Conservation (phyloP, 2,888 invertebrate genomes). For the Drosophila tripunctata region DNA sequence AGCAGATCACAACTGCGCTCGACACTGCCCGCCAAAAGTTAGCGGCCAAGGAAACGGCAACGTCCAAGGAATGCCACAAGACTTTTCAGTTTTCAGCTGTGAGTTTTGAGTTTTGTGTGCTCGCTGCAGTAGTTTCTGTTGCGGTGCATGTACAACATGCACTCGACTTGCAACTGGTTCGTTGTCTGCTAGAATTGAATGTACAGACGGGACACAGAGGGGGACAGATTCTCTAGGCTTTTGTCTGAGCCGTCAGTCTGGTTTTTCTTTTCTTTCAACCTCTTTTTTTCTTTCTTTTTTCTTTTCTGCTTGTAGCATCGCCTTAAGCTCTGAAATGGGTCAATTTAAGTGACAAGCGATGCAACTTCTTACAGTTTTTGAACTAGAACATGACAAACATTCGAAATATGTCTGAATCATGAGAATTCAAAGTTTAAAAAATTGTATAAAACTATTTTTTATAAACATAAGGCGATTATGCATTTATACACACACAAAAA, state of each 20-base stretch:
- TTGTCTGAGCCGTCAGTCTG: slow-evolving; percentile 69
- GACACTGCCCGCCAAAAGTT: slow-evolving; percentile 59
- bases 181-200: not conserved
- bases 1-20: slow-evolving; percentile 37
- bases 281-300: slow-evolving; percentile 24
- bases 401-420: slow-evolving; percentile 25
- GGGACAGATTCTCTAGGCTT: slow-evolving; percentile 46
- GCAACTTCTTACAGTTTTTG: slow-evolving; percentile 43
- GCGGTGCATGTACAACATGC: slow-evolving; percentile 60
- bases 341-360: slow-evolving; percentile 76
- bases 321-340: slow-evolving; percentile 73
- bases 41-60: slow-evolving; percentile 34
- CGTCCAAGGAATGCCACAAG: slow-evolving; percentile 54
- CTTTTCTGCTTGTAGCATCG: slow-evolving; percentile 49
- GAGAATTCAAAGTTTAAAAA: too few species aligned
- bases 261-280: slow-evolving; percentile 45
- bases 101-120: too few species aligned
- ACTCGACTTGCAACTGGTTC: slow-evolving; percentile 62
- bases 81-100: slow-evolving; percentile 43
- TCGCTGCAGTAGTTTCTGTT: slow-evolving; percentile 53
- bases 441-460: too few species aligned
- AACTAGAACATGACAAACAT: slow-evolving; percentile 42
- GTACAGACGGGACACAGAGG: not conserved
- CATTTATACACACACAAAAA: too few species aligned
- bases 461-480: too few species aligned